phyloP scores from a whole-genome alignment of 2,113 vertebrate genomes.

The Ctenodactylus gundi region DNA sequence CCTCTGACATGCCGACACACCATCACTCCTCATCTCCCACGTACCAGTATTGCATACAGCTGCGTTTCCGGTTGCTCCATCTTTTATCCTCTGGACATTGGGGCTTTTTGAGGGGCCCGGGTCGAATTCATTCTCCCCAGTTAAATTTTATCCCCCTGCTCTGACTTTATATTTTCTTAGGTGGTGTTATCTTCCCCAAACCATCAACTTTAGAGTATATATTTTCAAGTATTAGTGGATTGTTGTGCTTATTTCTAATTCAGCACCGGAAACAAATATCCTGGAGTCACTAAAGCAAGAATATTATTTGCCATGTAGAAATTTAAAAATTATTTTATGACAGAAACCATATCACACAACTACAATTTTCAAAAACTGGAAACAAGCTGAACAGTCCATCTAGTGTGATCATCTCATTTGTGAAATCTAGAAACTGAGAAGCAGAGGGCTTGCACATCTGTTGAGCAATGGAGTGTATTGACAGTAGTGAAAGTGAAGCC shows the following conservation, averaged over 20 bases:
- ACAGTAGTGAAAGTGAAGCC: constrained; percentile 19
- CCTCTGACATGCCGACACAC: neutral
- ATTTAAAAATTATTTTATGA: constrained; percentile 15
- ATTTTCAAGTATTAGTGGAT: neutral
- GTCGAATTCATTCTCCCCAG: neutral
- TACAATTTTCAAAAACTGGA: neutral
- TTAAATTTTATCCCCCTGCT: neutral
- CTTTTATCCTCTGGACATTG: neutral
- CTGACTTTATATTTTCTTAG: neutral
- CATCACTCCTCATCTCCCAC: neutral
- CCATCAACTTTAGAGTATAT: neutral
- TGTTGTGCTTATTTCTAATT: neutral
- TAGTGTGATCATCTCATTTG: neutral
- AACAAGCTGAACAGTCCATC: neutral
- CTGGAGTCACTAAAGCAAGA: neutral
- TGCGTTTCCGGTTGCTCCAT: neutral
- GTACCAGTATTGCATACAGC: neutral
- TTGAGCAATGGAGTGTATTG: neutral
- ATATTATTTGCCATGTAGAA: neutral
- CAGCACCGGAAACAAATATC: neutral
- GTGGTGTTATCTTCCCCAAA: neutral
- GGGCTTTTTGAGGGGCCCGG: neutral
- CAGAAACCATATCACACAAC: neutral
- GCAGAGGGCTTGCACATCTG: neutral
- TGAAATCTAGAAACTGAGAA: constrained; percentile 6